Evolutionary conservation across 2,888 invertebrate genomes (phyloP).

Genomic region (Globia sparganii): DNA sequence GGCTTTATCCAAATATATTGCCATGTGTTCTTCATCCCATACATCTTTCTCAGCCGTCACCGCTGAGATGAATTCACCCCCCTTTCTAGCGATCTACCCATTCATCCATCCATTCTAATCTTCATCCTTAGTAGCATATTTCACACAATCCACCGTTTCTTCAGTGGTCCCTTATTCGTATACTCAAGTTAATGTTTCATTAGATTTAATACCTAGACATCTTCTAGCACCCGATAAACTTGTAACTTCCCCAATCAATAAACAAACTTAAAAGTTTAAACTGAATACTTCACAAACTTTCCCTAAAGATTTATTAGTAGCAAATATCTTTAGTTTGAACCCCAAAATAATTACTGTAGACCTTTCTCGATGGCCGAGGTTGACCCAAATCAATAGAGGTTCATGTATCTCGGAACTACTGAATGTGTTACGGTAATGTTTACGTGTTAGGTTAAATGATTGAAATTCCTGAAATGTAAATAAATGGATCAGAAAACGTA

Average conservation of each 20-base stretch:
- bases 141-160: not conserved
- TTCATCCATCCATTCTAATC: too few relatives aligned
- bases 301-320: constrained; percentile 59
- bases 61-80: not conserved
- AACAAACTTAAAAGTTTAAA: not conserved
- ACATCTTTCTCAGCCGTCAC: not conserved
- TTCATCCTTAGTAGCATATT: too few relatives aligned
- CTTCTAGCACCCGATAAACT: constrained; percentile 6
- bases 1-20: not conserved
- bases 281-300: constrained; percentile 19
- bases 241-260: constrained; percentile 12
- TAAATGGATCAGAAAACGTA: not conserved
- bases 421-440: constrained; percentile 15
- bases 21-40: not conserved
- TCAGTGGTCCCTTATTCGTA: not conserved
- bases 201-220: not conserved
- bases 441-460: constrained; percentile 23
- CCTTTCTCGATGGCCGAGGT: constrained; percentile 19
- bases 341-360: constrained; percentile 62
- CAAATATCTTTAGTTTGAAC: constrained; percentile 49
- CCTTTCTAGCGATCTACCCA: not conserved
- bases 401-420: not conserved
- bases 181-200: not conserved
- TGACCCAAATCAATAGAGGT: constrained; percentile 38
- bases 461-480: constrained; percentile 19